A percentile compares a stretch with the other conserved stretches of the same genome.
phyloP scores from a whole-genome alignment of 2,888 invertebrate species.

The Buathra laborator region DNA sequence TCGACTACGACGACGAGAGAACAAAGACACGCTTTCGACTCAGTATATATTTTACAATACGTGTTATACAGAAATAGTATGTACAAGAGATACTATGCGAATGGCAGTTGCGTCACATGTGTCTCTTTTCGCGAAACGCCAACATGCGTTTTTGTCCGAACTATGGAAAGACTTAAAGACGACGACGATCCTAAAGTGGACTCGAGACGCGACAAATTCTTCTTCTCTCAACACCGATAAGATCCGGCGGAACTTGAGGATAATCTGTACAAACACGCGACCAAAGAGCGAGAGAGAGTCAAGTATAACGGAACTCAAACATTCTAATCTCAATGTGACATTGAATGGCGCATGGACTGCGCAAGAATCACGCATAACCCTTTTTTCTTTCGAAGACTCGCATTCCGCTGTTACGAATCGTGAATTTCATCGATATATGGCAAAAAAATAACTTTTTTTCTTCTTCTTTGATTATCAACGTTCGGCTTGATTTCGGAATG shows the following conservation, averaged over 20 bases:
- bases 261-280: constrained; percentile 70
- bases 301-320: constrained; percentile 71
- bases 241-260: constrained; percentile 71
- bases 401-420: constrained; percentile 7
- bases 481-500: background rate
- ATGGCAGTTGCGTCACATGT: background rate
- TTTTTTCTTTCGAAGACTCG: background rate
- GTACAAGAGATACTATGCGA: background rate
- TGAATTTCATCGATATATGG: background rate
- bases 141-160: constrained; percentile 27
- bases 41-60: background rate
- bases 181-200: constrained; percentile 50
- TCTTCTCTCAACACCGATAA: constrained; percentile 57
- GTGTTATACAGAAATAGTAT: constrained; percentile 1
- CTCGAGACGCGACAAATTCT: constrained; percentile 46
- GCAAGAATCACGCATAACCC: constrained; percentile 54
- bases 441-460: background rate
- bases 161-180: constrained; percentile 26
- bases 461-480: background rate
- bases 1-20: constrained; percentile 50
- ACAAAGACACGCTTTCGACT: constrained; percentile 43
- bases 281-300: constrained; percentile 39
- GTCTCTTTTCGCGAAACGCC: background rate
- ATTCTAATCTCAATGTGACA: constrained; percentile 76
- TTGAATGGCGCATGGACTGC: constrained; percentile 68